Evolutionary conservation across 2,888 invertebrate genomes (phyloP), one percentile per base, ranked within the genome.

Genomic region (Aleiodes alternator): DNA sequence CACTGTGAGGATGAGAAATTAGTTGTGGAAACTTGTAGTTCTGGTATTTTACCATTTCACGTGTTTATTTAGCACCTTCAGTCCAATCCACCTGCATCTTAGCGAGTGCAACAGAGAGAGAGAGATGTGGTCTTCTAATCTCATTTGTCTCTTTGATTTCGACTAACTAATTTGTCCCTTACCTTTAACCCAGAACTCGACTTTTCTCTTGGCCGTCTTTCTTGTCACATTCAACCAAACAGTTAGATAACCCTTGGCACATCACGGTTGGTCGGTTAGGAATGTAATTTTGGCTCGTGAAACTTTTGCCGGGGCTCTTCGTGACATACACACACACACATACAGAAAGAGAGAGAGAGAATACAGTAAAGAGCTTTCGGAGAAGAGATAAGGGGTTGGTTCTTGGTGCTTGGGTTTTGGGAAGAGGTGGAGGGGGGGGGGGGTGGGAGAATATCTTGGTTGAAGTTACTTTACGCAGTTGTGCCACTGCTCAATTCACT

Each of bases 121-220:
- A 43, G 43, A 43, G 43, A 43, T 0, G 38, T 9, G 43, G 43
- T 9, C 43, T 68, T 72, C 78, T 74, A 74, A 74, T 76, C 76
- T 76, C 72, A 68, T 78, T 73, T 72, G 74, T 71, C 55, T 76
- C 61, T 76, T 74, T 74, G 51, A 74, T 74, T 76, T 75, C 68
- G 68, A 75, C 74, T 72, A 73, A 77, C 77, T 78, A 77, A 69
- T 64, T 74, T 66, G 59, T 72, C 77, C 74, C 76, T 80, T 80
- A 77, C 75, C 76, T 78, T 78, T 48, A 61, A 73, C 73, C 76
- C 73, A 68, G 11, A 43, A 64, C 23, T 23, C 16, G 64, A 23
- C 48, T 48, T 64, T 64, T 61, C 61, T 64, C 64, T 16, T 48
- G 61, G 61, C 43, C 43, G 43, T 43, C 43, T 43, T 43, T 64